Percentiles rank a stretch among this genome's conserved stretches.
Evolutionary conservation across 2,888 invertebrate species (phyloP).

Genomic region (Chesias legatella): DNA sequence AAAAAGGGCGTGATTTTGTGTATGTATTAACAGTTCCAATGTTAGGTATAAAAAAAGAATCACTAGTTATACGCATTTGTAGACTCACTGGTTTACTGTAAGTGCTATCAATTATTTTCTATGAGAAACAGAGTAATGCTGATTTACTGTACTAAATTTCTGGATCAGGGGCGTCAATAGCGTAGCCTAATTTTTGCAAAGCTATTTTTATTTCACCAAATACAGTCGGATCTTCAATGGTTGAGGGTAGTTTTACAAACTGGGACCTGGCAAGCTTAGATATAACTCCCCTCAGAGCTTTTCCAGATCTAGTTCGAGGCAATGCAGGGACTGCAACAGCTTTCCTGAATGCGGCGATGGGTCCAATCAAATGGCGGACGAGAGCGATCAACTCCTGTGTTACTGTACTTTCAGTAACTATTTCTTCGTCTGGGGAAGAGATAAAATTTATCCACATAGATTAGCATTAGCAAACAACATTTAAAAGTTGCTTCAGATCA

Average conservation of each 20-base stretch:
- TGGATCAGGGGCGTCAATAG: slow-evolving; percentile 85
- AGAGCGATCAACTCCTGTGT: slow-evolving; percentile 67
- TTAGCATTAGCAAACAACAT: too few relatives aligned
- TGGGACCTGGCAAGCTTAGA: slow-evolving; percentile 91
- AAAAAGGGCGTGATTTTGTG: too few relatives aligned
- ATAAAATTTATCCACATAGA: too few relatives aligned
- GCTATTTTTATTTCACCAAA: slow-evolving; percentile 88
- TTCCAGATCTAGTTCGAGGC: slow-evolving; percentile 91
- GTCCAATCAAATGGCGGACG: slow-evolving; percentile 84
- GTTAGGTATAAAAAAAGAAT: too few relatives aligned
- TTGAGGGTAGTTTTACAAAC: slow-evolving; percentile 88
- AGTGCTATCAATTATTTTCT: too few relatives aligned
- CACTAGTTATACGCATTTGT: too few relatives aligned
- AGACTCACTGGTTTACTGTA: too few relatives aligned
- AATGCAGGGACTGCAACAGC: slow-evolving; percentile 89
- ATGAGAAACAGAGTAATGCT: not conserved
- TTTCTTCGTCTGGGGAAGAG: slow-evolving; percentile 60
- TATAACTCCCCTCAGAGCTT: slow-evolving; percentile 88
- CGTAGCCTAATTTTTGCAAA: slow-evolving; percentile 88
- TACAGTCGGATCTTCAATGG: slow-evolving; percentile 92
- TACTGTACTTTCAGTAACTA: slow-evolving; percentile 64
- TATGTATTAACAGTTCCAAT: too few relatives aligned
- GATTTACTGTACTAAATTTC: slow-evolving; percentile 42
- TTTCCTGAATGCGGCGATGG: slow-evolving; percentile 93
- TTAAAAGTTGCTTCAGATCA: too few relatives aligned